A percentile compares a stretch with the other conserved stretches of the same genome.
phyloP scores from a whole-genome alignment of 2,888 invertebrate species.

The Pherbina coryleti region DNA sequence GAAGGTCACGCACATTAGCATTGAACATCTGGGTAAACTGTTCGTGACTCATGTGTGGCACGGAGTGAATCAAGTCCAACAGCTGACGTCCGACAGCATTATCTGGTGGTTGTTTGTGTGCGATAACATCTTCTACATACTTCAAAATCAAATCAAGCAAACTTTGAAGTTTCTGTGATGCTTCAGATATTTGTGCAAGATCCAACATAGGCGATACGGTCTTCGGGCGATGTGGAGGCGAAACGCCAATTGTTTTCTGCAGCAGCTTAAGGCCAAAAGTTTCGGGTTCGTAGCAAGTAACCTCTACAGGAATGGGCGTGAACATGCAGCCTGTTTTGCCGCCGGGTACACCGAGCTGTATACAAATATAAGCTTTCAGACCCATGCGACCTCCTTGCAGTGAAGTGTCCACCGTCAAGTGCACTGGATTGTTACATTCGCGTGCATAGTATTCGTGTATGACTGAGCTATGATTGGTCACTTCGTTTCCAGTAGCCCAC shows the following conservation, averaged over 20 bases:
- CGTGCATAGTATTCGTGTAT: slow-evolving; percentile 98
- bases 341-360: slow-evolving; percentile 92
- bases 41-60: slow-evolving; percentile 90
- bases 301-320: slow-evolving; percentile 91
- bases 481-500: slow-evolving; percentile 98
- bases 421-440: slow-evolving; percentile 94
- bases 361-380: slow-evolving; percentile 93
- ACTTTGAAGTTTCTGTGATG: slow-evolving; percentile 81
- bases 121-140: slow-evolving; percentile 94
- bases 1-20: slow-evolving; percentile 94
- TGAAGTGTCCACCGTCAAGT: slow-evolving; percentile 95
- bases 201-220: slow-evolving; percentile 80
- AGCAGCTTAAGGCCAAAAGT: slow-evolving; percentile 83
- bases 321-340: slow-evolving; percentile 96
- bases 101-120: slow-evolving; percentile 81
- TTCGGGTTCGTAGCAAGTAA: slow-evolving; percentile 94
- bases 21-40: slow-evolving; percentile 96
- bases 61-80: slow-evolving; percentile 90
- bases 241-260: slow-evolving; percentile 81
- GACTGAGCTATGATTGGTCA: slow-evolving; percentile 96
- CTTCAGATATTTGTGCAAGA: slow-evolving; percentile 87
- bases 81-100: slow-evolving; percentile 92
- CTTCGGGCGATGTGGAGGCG: slow-evolving; percentile 72
- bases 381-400: slow-evolving; percentile 91
- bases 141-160: slow-evolving; percentile 82